phyloP scores from a whole-genome alignment of 2,113 vertebrate genomes.

The Oryzias javanicus region DNA sequence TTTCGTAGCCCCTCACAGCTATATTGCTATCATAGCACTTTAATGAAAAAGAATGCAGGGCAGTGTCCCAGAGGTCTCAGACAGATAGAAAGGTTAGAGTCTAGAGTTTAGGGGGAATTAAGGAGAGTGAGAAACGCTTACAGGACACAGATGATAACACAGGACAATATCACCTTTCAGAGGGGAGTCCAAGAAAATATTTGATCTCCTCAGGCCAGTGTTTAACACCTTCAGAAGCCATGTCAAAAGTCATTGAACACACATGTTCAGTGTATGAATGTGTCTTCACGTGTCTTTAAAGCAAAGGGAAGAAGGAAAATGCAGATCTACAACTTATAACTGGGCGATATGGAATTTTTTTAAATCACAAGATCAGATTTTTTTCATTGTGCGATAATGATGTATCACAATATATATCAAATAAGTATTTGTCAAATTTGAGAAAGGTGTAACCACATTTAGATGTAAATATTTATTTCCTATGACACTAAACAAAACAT shows the following conservation, averaged over 20 bases:
- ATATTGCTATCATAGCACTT: conserved; percentile 71
- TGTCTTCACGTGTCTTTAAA: not conserved
- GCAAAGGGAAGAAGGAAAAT: too few species aligned
- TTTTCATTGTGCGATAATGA: too few species aligned
- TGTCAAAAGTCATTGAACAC: conserved; percentile 44
- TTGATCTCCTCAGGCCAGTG: conserved; percentile 61
- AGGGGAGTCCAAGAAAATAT: conserved; percentile 60
- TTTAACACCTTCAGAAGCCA: conserved; percentile 52
- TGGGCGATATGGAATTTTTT: too few species aligned
- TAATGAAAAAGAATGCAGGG: conserved; percentile 74
- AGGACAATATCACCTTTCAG: conserved; percentile 57
- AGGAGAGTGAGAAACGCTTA: conserved; percentile 29
- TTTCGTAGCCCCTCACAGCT: conserved; percentile 60
- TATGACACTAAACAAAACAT: too few species aligned
- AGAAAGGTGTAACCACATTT: too few species aligned
- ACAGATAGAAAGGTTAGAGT: conserved; percentile 66
- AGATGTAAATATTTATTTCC: too few species aligned
- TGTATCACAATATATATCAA: too few species aligned
- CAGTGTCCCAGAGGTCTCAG: conserved; percentile 59
- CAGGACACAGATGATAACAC: conserved; percentile 52
- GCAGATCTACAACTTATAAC: too few species aligned
- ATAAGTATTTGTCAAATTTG: too few species aligned
- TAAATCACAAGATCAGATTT: too few species aligned
- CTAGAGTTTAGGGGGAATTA: conserved; percentile 66
- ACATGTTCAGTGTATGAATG: conserved; percentile 9